phyloP scores from a whole-genome alignment of 2,888 invertebrate species.

The Gastracanthus pulcherrimus region DNA sequence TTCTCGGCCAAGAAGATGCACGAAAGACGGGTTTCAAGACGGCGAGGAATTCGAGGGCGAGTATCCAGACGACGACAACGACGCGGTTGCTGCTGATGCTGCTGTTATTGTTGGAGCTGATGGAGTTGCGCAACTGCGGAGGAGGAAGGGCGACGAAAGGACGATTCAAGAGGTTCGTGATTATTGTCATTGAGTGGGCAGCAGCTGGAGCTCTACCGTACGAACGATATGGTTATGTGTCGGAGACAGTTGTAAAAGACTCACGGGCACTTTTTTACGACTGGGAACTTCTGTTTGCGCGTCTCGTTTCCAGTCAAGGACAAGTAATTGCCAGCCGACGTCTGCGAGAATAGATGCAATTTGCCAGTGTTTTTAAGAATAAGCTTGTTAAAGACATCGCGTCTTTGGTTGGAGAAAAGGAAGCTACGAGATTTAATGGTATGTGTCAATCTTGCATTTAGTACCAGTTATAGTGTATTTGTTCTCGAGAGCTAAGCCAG shows the following conservation, averaged over 20 bases:
- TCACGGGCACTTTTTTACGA: slow-evolving; percentile 41
- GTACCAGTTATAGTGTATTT: slow-evolving; percentile 2
- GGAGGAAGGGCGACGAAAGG: background rate
- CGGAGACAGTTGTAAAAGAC: background rate
- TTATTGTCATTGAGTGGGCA: slow-evolving; percentile 20
- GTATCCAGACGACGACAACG: background rate
- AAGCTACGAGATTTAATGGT: slow-evolving; percentile 9
- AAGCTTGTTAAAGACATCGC: background rate
- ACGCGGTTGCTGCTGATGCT: background rate
- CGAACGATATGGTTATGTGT: background rate
- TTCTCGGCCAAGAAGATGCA: background rate
- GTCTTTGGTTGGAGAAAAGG: background rate
- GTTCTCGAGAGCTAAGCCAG: background rate
- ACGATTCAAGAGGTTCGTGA: background rate
- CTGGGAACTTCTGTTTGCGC: slow-evolving; percentile 14
- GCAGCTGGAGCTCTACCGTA: background rate
- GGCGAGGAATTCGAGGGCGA: background rate
- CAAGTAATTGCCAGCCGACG: background rate
- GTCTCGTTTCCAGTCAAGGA: slow-evolving; percentile 13
- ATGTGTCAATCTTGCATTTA: slow-evolving; percentile 43
- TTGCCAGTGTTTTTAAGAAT: background rate
- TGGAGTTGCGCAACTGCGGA: background rate
- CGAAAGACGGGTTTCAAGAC: background rate
- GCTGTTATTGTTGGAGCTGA: background rate
- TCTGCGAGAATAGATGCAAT: background rate